Evolutionary conservation across 1,140 invertebrate species (phyloP).

Genomic region (Nebria ingens): DNA sequence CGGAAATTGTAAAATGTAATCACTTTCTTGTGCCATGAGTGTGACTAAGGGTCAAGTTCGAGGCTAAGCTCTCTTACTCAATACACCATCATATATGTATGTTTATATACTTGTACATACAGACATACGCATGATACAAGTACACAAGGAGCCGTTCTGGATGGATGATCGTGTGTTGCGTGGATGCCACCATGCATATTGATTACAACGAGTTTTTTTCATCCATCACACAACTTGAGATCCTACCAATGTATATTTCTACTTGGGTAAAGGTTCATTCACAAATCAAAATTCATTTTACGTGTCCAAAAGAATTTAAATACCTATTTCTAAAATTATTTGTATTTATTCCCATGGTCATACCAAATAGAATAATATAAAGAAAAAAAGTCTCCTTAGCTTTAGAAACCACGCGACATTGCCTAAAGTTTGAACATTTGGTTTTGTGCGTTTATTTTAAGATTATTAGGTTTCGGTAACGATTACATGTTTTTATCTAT

Average conservation of each 20-base stretch:
- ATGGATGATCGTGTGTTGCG: not conserved
- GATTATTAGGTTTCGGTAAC: too few species aligned
- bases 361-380: too few species aligned
- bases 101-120: not conserved
- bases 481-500: too few species aligned
- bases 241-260: not conserved
- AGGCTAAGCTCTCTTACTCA: not conserved
- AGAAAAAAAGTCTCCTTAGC: too few species aligned
- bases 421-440: too few species aligned
- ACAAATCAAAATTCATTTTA: too few species aligned
- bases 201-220: not conserved
- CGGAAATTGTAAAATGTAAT: conserved; percentile 5
- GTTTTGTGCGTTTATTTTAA: too few species aligned
- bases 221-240: not conserved
- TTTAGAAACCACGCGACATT: too few species aligned
- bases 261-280: too few species aligned
- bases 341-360: too few species aligned
- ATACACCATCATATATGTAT: not conserved
- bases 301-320: too few species aligned
- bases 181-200: conserved; percentile 5
- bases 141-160: not conserved
- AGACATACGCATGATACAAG: not conserved
- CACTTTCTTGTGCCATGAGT: not conserved
- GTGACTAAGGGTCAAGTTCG: conserved; percentile 2
- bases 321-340: too few species aligned